Base-by-base conservation (phyloP, 2,888 invertebrate species). In the Dolichopus griseipennis region DNA sequence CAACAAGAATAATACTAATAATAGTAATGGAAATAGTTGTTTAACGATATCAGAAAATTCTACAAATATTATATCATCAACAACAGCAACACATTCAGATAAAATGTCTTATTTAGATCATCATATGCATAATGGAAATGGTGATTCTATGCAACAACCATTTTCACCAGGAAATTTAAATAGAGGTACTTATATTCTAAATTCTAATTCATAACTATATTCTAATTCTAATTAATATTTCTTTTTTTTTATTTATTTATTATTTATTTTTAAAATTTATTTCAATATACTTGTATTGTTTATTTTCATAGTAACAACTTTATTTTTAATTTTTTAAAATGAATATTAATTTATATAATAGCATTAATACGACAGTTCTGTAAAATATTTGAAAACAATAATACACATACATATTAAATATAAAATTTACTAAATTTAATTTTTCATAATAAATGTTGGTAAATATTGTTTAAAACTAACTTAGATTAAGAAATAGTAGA, bases 151-250 rank as follows among this genome's bases (percentile, higher is more conserved):
- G 69, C 83, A 82, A 80, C 85, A 76, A 76, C 84, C 76, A 77
- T 85, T 89, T 81, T 92, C 92, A 75, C 92, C 92, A 73, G 87
- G 90, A 77, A 89, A 88, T 80, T 84, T 88, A 78, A 85, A 86
- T 83, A 86, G 91, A 87, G 92, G 92, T 92, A 84, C 87, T n/a
- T n/a, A 87, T 77, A 67, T 41, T n/a, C n/a, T 12, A 43, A 34
- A 34, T 69, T 64, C 69, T 65, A 69, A 68, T 43, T 73, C 70
- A 68, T 65, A 69, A 67, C 69, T 68, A 43, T 69, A 34, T 37
- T 7, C 8, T 37, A n/a, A n/a, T n/a, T n/a, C n/a, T n/a, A n/a
- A n/a, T n/a, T n/a, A n/a, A n/a, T 37, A 37, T 12, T 7, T 37
- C 37, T 37, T 10, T 2, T 10, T 37, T 12, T 37, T 10, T 37